These are phyloP conservation scores for Drosophila ficusphila DNA, from an alignment of 1,140 invertebrate genomes.

Conservation along the genomic window DNA sequence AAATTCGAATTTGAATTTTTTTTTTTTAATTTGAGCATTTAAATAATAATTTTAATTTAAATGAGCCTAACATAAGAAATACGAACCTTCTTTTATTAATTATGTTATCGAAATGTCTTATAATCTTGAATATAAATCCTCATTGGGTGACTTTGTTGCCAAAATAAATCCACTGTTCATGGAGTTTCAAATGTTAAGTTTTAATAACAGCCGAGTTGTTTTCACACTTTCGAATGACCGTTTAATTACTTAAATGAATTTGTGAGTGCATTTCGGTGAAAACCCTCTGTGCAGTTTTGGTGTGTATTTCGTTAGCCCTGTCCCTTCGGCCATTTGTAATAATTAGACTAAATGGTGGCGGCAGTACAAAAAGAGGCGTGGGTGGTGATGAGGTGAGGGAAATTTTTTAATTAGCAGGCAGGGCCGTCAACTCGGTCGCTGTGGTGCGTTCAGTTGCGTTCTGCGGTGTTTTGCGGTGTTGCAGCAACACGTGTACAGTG, in stretches of 20 bases:
- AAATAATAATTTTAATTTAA: no score
- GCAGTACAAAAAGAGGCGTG: background rate
- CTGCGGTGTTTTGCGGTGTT: slow-evolving; percentile 35
- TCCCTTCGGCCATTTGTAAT: slow-evolving; percentile 66
- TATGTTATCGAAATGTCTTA: no score
- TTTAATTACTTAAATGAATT: slow-evolving; percentile 61
- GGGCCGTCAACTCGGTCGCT: slow-evolving; percentile 29
- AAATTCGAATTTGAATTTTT: no score
- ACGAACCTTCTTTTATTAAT: no score
- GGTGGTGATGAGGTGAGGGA: slow-evolving; percentile 32
- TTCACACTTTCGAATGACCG: slow-evolving; percentile 25
- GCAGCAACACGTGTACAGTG: slow-evolving; percentile 53
- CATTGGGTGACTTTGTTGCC: no score
- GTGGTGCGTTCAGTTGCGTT: slow-evolving; percentile 31
- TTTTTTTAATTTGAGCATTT: no score
- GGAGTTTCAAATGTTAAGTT: slow-evolving; percentile 3
- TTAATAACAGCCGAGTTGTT: slow-evolving; percentile 10
- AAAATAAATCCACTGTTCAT: slow-evolving; percentile 10
- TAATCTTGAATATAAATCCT: no score
- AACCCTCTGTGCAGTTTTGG: slow-evolving; percentile 33
- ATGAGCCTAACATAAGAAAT: no score
- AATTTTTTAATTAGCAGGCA: slow-evolving; percentile 72
- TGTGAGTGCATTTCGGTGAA: slow-evolving; percentile 61
- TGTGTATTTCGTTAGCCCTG: slow-evolving; percentile 18
- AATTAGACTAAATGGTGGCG: slow-evolving; percentile 69